A percentile compares a stretch with the other conserved stretches of the same genome.
phyloP scores from a whole-genome alignment of 2,888 invertebrate species.

The Rosalia funebris region DNA sequence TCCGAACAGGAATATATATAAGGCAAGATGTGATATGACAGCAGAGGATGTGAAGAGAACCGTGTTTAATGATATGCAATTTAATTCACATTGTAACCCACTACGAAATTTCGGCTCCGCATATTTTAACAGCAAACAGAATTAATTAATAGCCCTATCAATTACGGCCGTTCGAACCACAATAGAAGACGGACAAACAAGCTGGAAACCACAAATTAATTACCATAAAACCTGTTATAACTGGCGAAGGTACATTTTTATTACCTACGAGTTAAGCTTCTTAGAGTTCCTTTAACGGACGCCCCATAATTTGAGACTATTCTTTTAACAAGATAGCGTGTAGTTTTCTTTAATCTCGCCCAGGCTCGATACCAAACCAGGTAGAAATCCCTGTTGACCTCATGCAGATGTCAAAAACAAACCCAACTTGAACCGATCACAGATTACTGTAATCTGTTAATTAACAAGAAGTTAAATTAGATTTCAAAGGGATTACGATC shows the following conservation, averaged over 20 bases:
- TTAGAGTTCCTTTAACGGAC: constrained; percentile 41
- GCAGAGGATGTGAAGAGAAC: too few relatives aligned
- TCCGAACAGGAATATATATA: too few relatives aligned
- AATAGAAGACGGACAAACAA: constrained; percentile 36
- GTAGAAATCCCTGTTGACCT: constrained; percentile 22
- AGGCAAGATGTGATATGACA: too few relatives aligned
- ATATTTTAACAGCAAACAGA: neutral
- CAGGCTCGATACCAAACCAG: constrained; percentile 9
- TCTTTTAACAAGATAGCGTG: constrained; percentile 47
- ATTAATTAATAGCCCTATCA: constrained; percentile 2
- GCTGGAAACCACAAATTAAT: constrained; percentile 41
- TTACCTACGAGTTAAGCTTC: constrained; percentile 43
- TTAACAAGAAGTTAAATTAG: constrained; percentile 29
- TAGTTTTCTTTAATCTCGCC: constrained; percentile 30
- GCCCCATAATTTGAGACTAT: constrained; percentile 46
- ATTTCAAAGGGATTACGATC: constrained; percentile 12
- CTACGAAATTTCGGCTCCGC: too few relatives aligned
- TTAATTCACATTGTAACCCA: too few relatives aligned
- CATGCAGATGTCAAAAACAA: constrained; percentile 24
- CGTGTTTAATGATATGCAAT: too few relatives aligned
- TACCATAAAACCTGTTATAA: constrained; percentile 46
- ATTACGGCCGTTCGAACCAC: constrained; percentile 33
- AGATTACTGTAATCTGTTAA: constrained; percentile 32
- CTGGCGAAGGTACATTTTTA: constrained; percentile 40
- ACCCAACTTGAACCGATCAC: constrained; percentile 16